Conservation (phyloP, 2,888 invertebrate species). For the Parascotia fuliginaria region DNA sequence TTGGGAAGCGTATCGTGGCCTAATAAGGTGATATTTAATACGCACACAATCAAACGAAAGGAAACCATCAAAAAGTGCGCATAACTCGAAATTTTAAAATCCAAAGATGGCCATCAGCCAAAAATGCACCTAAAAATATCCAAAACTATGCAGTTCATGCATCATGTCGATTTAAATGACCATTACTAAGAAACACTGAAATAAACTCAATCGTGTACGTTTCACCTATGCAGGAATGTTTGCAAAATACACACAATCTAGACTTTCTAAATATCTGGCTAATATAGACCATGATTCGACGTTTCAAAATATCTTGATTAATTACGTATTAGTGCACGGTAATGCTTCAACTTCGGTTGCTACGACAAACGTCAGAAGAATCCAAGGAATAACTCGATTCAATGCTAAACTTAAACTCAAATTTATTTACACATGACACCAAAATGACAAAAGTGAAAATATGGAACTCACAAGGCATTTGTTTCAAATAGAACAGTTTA, state of each 20-base stretch:
- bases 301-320: conserved; percentile 12
- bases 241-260: conserved; percentile 24
- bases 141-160: neutral
- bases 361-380: too few species aligned
- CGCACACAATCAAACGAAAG: too few species aligned
- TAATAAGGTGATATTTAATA: too few species aligned
- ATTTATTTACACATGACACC: too few species aligned
- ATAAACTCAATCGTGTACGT: conserved; percentile 24
- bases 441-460: too few species aligned
- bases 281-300: neutral
- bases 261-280: conserved; percentile 17
- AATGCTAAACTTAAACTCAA: too few species aligned
- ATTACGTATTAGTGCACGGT: neutral
- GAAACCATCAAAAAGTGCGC: too few species aligned
- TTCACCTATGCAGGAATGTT: conserved; percentile 29
- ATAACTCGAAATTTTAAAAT: neutral
- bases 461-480: too few species aligned
- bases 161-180: neutral
- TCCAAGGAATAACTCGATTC: too few species aligned
- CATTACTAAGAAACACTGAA: conserved; percentile 17
- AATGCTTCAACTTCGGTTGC: too few species aligned
- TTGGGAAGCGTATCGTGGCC: too few species aligned
- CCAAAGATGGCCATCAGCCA: neutral
- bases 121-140: neutral
- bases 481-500: too few species aligned